A percentile compares a stretch with the other conserved stretches of the same genome.
Conservation (phyloP, 2,888 invertebrate genomes). For the Ornithoptera priamus region DNA sequence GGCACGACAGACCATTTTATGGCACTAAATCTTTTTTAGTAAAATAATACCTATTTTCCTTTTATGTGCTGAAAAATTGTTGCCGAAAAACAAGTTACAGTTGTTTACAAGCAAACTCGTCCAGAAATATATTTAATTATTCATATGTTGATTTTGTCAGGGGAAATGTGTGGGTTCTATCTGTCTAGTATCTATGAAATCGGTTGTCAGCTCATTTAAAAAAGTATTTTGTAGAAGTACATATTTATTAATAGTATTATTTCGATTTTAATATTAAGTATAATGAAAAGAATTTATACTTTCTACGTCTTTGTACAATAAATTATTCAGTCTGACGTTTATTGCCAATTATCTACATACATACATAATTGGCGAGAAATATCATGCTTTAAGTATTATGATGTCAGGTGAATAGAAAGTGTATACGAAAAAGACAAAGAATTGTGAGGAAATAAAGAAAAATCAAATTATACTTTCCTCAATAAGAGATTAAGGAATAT, state of each 20-base stretch:
- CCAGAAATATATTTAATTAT: constrained; percentile 23
- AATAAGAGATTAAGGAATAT: background rate
- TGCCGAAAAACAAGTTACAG: constrained; percentile 9
- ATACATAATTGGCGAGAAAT: background rate
- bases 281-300: background rate
- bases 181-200: constrained; percentile 4
- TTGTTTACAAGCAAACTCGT: constrained; percentile 18
- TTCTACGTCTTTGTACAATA: background rate
- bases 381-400: background rate
- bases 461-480: background rate
- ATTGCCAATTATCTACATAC: background rate
- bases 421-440: background rate
- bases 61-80: constrained; percentile 23
- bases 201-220: constrained; percentile 7
- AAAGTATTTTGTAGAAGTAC: background rate
- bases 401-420: background rate
- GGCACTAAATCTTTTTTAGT: background rate
- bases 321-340: background rate
- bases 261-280: background rate
- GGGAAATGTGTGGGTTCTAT: constrained; percentile 7
- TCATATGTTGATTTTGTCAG: constrained; percentile 16
- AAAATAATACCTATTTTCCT: constrained; percentile 14
- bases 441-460: background rate
- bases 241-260: background rate
- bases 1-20: constrained; percentile 9